Evolutionary conservation across 2,888 invertebrate genomes (phyloP).

Genomic region (Coenonympha glycerion): DNA sequence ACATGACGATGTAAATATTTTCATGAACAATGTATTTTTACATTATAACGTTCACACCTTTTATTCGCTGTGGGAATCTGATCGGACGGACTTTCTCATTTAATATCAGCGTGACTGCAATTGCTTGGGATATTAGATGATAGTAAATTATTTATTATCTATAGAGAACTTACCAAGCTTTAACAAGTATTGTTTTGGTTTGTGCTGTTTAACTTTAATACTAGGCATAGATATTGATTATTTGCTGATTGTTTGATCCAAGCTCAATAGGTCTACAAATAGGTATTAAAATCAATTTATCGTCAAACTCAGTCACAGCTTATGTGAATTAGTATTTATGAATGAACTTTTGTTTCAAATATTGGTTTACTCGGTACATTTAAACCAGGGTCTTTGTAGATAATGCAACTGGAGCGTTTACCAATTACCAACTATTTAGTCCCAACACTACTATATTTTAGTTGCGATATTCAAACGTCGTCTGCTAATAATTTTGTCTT

Average conservation of each 20-base stretch:
- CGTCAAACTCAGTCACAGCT: too few relatives aligned
- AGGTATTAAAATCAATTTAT: too few relatives aligned
- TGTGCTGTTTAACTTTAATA: not conserved
- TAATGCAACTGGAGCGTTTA: not conserved
- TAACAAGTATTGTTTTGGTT: not conserved
- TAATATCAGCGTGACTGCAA: constrained; percentile 21
- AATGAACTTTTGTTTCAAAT: too few relatives aligned
- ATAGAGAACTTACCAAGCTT: not conserved
- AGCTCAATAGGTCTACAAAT: too few relatives aligned
- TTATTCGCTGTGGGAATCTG: constrained; percentile 44
- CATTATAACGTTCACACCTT: constrained; percentile 43
- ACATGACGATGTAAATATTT: too few relatives aligned
- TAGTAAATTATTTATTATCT: constrained; percentile 8
- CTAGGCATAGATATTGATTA: not conserved
- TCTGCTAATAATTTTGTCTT: constrained; percentile 48
- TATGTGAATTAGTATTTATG: too few relatives aligned
- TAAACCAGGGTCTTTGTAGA: not conserved
- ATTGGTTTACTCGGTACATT: not conserved
- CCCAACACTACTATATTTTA: constrained; percentile 37
- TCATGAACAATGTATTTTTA: constrained; percentile 40
- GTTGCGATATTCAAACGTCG: constrained; percentile 36
- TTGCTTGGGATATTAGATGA: constrained; percentile 1
- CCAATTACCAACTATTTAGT: constrained; percentile 27
- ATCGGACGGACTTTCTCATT: constrained; percentile 33
- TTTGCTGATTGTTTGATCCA: not conserved